Conservation (phyloP, 2,797 vertebrate species). For the Amblyopsis hoosieri region DNA sequence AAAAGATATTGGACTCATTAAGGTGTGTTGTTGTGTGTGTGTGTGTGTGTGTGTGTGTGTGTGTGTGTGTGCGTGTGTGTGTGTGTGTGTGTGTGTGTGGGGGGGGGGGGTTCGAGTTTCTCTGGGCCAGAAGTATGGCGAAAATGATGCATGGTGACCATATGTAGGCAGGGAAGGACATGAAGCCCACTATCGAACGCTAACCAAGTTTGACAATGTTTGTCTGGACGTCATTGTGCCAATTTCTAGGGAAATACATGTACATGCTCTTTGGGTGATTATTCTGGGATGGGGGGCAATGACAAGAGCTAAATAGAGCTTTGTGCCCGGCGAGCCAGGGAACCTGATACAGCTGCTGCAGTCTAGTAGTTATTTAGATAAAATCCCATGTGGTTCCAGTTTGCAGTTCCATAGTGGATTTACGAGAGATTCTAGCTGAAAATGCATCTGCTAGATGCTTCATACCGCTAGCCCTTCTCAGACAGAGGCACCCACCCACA, state of each 20-base stretch:
- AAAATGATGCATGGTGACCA: slow-evolving; percentile 65
- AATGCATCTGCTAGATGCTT: slow-evolving; percentile 66
- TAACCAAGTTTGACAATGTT: slow-evolving; percentile 78
- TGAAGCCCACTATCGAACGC: slow-evolving; percentile 41
- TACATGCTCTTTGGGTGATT: slow-evolving; percentile 65
- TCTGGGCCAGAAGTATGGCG: slow-evolving; percentile 41
- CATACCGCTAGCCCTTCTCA: slow-evolving; percentile 32
- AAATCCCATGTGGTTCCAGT: slow-evolving; percentile 77
- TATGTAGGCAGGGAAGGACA: slow-evolving; percentile 47
- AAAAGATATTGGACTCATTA: slow-evolving; percentile 43
- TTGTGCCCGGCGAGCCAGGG: slow-evolving; percentile 44
- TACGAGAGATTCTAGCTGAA: slow-evolving; percentile 62
- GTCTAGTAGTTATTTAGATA: slow-evolving; percentile 75
- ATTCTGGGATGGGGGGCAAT: slow-evolving; percentile 47
- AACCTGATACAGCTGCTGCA: slow-evolving; percentile 64
- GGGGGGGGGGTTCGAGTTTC: slow-evolving; percentile 39
- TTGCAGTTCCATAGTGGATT: slow-evolving; percentile 70
- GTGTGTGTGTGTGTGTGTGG: too few relatives aligned
- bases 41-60: too few relatives aligned
- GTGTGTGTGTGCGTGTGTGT: slow-evolving; percentile 7
- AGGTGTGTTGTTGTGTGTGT: slow-evolving; percentile 53
- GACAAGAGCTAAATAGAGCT: slow-evolving; percentile 60
- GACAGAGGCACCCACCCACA: slow-evolving; percentile 26
- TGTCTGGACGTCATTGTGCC: slow-evolving; percentile 68
- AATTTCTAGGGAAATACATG: slow-evolving; percentile 64